Percentiles rank a stretch among this genome's conserved stretches.
Evolutionary conservation across 2,113 vertebrate genomes (phyloP).

Genomic region (Antechinus stuartii): DNA sequence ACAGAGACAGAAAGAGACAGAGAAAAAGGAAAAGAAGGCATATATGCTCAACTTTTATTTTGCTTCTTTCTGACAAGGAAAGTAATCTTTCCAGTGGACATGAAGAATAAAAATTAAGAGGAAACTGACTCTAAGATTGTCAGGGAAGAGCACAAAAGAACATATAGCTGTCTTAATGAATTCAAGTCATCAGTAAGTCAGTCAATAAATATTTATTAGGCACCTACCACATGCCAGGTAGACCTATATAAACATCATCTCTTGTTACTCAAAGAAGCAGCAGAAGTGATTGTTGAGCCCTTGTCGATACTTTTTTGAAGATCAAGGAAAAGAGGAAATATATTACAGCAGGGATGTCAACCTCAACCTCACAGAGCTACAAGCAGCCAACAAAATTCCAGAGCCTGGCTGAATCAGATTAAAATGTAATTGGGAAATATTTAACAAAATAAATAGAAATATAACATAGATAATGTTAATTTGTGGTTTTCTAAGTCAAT

Average conservation of each 20-base stretch:
- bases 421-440: background rate
- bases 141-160: background rate
- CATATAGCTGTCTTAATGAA: background rate
- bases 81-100: background rate
- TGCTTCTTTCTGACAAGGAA: background rate
- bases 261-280: background rate
- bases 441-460: background rate
- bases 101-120: background rate
- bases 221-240: background rate
- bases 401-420: background rate
- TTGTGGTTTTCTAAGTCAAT: background rate
- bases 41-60: background rate
- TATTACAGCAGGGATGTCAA: background rate
- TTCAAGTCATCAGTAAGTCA: background rate
- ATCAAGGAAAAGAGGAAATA: background rate
- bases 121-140: background rate
- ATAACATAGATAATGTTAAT: background rate
- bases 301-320: background rate
- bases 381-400: background rate
- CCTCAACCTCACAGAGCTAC: background rate
- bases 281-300: background rate
- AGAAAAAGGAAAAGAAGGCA: background rate
- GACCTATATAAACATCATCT: background rate
- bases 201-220: background rate
- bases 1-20: no score